Evolutionary conservation across 1,140 invertebrate genomes (phyloP).

Genomic region (Leptonema lineaticorne): DNA sequence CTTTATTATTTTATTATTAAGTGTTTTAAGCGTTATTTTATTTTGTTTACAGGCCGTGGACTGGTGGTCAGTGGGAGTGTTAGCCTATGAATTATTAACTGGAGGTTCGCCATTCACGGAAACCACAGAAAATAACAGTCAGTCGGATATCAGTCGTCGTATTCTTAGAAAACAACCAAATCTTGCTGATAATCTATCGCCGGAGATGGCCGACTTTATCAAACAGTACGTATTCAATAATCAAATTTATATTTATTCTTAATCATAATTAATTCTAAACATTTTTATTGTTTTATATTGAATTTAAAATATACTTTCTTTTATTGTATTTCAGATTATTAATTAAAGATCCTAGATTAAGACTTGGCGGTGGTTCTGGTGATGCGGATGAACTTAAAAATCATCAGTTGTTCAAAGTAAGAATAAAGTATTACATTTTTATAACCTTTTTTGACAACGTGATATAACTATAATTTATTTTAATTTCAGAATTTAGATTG

Average conservation of each 20-base stretch:
- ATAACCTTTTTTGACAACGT: background rate
- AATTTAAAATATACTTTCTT: background rate
- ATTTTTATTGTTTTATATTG: background rate
- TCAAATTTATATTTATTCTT: slow-evolving; percentile 56
- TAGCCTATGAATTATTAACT: slow-evolving; percentile 95
- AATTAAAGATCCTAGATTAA: slow-evolving; percentile 82
- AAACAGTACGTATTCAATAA: slow-evolving; percentile 53
- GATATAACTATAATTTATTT: background rate
- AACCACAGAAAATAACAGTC: slow-evolving; percentile 88
- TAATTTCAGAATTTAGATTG: slow-evolving; percentile 66
- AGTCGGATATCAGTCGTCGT: slow-evolving; percentile 89
- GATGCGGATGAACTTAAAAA: slow-evolving; percentile 85
- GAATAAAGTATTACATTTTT: background rate
- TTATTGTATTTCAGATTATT: slow-evolving; percentile 67
- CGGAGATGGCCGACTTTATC: slow-evolving; percentile 64
- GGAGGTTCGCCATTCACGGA: slow-evolving; percentile 97
- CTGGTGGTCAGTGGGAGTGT: slow-evolving; percentile 97
- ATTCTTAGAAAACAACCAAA: slow-evolving; percentile 86
- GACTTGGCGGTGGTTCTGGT: slow-evolving; percentile 77
- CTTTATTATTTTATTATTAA: no score
- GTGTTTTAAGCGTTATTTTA: background rate
- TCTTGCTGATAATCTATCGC: slow-evolving; percentile 71
- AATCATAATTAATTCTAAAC: background rate
- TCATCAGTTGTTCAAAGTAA: slow-evolving; percentile 78
- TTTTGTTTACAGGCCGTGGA: slow-evolving; percentile 79